Conservation (phyloP, 2,888 invertebrate genomes). For the Spodoptera picta region DNA sequence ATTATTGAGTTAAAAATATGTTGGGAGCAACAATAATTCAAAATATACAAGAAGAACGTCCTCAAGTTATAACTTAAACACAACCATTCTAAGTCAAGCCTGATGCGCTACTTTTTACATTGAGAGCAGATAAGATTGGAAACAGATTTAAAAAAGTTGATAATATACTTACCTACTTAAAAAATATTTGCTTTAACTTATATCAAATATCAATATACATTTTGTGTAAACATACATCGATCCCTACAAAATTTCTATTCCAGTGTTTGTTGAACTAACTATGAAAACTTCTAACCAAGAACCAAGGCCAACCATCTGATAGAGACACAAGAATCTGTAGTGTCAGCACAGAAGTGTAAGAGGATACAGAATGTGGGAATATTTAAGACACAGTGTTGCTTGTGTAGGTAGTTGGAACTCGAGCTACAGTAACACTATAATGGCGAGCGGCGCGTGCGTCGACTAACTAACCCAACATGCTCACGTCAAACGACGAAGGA, state of each 20-base stretch:
- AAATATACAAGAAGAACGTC: neutral
- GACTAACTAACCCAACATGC: conserved; percentile 68
- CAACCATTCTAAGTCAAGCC: too few species aligned
- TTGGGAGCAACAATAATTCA: conserved; percentile 6
- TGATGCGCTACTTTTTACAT: too few species aligned
- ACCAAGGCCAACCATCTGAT: conserved; percentile 49
- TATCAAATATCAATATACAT: neutral
- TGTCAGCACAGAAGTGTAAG: conserved; percentile 36
- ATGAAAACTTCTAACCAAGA: conserved; percentile 55
- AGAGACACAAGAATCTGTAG: conserved; percentile 33
- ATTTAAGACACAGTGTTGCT: conserved; percentile 39
- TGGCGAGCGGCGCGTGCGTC: conserved; percentile 56
- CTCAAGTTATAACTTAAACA: too few species aligned
- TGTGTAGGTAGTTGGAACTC: conserved; percentile 53
- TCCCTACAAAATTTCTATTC: conserved; percentile 25
- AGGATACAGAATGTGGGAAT: conserved; percentile 17
- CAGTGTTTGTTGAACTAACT: conserved; percentile 52
- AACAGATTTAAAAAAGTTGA: too few species aligned
- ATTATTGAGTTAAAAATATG: conserved; percentile 23
- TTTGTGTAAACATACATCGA: conserved; percentile 10
- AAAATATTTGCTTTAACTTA: neutral
- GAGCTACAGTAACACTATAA: conserved; percentile 43
- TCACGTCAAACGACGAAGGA: conserved; percentile 68
- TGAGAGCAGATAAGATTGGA: too few species aligned
- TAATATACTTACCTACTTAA: too few species aligned